Base-by-base conservation (phyloP, 1,140 invertebrate genomes). In the Trachymyrmex cornetzi region DNA sequence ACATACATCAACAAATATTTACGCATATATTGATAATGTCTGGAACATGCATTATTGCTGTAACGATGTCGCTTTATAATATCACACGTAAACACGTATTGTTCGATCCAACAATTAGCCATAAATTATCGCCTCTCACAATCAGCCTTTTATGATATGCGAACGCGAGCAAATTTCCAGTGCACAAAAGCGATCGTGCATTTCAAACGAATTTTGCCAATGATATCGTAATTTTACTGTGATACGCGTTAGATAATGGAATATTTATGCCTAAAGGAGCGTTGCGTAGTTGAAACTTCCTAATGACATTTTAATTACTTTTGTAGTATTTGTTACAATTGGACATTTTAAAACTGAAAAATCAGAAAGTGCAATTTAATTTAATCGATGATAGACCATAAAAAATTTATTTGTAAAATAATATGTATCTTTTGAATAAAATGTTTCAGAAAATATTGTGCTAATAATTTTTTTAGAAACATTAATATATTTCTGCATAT, bases 51-150 rank as follows among this genome's bases (percentile, higher is more conserved):
- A 50, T 84, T 75, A 75, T 71, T 59, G 80, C 16, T 74, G 53
- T 48, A 74, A 84, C 55, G 38, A 84, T 57, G 27, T 14, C 14
- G 80, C 80, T 84, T 84, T 75, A 84, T 84, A 84, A 84, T 75
- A 63, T 75, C 7, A 55, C n/a, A 63, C 55, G 27, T 84, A 84
- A 84, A 84, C 69, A 84, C 27, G 59, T 75, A 84, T 84, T 84
- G 80, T 84, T 63, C 57, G 55, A 74, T 48, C 38, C 69, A 75
- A 75, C 55, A 84, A 84, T 84, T 84, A 84, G 57, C 38, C 50
- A 84, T 84, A 84, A 84, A 84, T 84, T 84, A 84, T 74, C 57
- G 80, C 7, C 27, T 14, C 34, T 82, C 34, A 57, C 55, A 72
- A 61, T 72, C 80, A 27, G n/a, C 69, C 69, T 84, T 84, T 84